These are phyloP conservation scores for Spinibarbus caldwelli DNA, from an alignment of 2,797 vertebrate species.

Conservation along the genomic window DNA sequence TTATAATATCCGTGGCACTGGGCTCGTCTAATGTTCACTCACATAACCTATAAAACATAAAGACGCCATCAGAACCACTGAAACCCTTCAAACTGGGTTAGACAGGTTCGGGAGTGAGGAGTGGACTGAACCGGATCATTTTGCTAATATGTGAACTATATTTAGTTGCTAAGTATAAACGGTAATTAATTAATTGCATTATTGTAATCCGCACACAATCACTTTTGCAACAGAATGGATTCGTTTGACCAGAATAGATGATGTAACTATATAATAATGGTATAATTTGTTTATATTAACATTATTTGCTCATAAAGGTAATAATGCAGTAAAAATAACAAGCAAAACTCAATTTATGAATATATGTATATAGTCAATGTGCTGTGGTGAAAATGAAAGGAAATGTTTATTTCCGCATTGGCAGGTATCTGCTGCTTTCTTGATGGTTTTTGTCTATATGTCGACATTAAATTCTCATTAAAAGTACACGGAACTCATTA, in stretches of 20 bases:
- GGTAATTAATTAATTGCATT: conserved; percentile 9
- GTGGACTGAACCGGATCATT: conserved; percentile 6
- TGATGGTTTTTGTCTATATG: neutral
- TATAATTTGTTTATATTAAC: neutral
- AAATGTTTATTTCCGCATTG: conserved; percentile 46
- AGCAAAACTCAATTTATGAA: neutral
- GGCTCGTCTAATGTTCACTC: neutral
- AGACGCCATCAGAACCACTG: neutral
- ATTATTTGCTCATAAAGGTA: too few species aligned
- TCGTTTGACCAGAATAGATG: neutral
- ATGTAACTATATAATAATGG: neutral
- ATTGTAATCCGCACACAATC: neutral
- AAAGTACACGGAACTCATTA: neutral
- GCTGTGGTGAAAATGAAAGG: conserved; percentile 38
- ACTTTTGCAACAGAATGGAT: neutral
- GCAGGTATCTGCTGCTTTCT: conserved; percentile 4
- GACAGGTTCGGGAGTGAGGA: neutral
- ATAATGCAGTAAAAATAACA: neutral
- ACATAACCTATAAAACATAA: neutral
- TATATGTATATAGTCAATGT: neutral
- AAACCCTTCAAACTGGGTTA: conserved; percentile 21
- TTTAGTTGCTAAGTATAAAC: neutral
- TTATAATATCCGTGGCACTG: neutral
- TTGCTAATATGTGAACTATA: neutral
- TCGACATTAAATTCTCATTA: neutral